A percentile compares a stretch with the other conserved stretches of the same genome.
Evolutionary conservation across 1,140 invertebrate species (phyloP).

Genomic region (Drosophila bipectinata): DNA sequence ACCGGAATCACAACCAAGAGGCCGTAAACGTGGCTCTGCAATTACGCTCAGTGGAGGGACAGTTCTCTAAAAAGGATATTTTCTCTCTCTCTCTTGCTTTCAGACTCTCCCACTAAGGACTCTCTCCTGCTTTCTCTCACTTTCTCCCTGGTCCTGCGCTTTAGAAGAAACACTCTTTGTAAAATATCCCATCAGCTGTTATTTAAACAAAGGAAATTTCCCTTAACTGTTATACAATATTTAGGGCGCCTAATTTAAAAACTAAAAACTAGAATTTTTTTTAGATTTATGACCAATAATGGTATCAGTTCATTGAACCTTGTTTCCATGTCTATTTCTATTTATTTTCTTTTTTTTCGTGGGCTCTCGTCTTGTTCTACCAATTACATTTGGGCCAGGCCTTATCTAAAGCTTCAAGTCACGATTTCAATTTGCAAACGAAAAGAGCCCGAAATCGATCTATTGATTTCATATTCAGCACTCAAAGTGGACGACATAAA

Average conservation of each 20-base stretch:
- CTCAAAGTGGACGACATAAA: conserved; percentile 80
- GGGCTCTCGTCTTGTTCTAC: conserved; percentile 1
- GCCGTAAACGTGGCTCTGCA: neutral
- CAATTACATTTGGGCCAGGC: conserved; percentile 59
- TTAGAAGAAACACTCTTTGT: neutral
- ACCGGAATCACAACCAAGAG: conserved; percentile 34
- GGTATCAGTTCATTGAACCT: neutral
- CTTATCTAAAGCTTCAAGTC: conserved; percentile 79
- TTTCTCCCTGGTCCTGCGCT: conserved; percentile 46
- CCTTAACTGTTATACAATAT: conserved; percentile 47
- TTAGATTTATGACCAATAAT: neutral
- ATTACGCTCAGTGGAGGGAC: conserved; percentile 27
- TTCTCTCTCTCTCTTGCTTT: neutral
- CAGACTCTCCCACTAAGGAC: neutral
- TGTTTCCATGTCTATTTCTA: neutral
- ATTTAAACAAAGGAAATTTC: neutral
- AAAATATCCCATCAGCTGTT: conserved; percentile 15
- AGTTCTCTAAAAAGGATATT: neutral
- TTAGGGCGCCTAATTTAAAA: conserved; percentile 19
- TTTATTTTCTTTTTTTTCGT: conserved; percentile 1
- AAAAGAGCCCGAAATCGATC: conserved; percentile 69
- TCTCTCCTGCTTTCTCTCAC: neutral
- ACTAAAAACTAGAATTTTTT: neutral
- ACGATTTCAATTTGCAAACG: conserved; percentile 79
- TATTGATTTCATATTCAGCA: conserved; percentile 82